Conservation (phyloP, 37 sponge, comb jelly and placozoan genomes). For the Beroe forskalii region DNA sequence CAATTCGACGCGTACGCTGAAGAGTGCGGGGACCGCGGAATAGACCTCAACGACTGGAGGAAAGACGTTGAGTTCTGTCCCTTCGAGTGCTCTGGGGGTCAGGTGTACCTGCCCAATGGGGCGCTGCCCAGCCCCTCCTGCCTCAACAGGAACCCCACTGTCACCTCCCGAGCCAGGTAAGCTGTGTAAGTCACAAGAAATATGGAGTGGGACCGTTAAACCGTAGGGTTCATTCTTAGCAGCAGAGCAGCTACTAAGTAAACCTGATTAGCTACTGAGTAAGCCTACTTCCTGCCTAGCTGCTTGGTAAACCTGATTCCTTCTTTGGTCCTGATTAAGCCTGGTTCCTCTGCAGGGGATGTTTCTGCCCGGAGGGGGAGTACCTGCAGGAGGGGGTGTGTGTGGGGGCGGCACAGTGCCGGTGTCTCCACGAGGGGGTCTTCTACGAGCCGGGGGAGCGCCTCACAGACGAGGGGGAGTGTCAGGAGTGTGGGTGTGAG, state of each 20-base stretch:
- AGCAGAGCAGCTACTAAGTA: too few relatives aligned
- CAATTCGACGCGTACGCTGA: constrained; percentile 1
- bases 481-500: neutral
- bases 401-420: neutral
- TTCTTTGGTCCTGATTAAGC: too few relatives aligned
- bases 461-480: neutral
- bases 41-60: constrained; percentile 41
- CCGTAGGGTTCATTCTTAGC: too few relatives aligned
- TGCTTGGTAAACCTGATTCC: too few relatives aligned
- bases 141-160: neutral
- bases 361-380: constrained; percentile 32
- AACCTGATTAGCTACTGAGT: too few relatives aligned
- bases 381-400: neutral
- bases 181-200: too few relatives aligned
- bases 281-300: too few relatives aligned
- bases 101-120: neutral
- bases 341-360: too few relatives aligned
- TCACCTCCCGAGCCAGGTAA: too few relatives aligned
- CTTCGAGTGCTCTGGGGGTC: neutral
- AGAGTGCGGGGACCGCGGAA: neutral
- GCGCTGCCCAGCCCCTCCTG: neutral
- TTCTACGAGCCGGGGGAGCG: constrained; percentile 6
- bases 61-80: neutral
- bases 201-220: too few relatives aligned
- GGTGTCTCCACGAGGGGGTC: constrained; percentile 32